phyloP scores from a whole-genome alignment of 1,140 invertebrate genomes.

The Macrobrachium rosenbergii region DNA sequence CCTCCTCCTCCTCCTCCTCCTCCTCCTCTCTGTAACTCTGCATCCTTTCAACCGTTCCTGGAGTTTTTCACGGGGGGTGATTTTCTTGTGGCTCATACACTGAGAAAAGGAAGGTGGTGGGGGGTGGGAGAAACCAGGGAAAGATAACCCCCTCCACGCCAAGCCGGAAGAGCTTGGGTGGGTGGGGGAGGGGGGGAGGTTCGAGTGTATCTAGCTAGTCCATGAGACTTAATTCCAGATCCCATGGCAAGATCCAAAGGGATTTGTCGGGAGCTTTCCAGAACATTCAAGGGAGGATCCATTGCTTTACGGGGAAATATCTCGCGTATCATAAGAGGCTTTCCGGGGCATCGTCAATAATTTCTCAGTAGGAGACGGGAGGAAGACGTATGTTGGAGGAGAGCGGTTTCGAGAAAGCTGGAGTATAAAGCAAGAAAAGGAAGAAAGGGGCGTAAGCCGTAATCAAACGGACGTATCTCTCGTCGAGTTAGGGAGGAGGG shows the following conservation, averaged over 20 bases:
- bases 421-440: not conserved
- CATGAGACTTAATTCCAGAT: conserved; percentile 39
- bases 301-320: conserved; percentile 53
- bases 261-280: conserved; percentile 50
- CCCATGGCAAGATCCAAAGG: conserved; percentile 45
- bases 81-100: too few relatives aligned
- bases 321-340: conserved; percentile 56
- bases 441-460: not conserved
- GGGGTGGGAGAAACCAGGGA: too few relatives aligned
- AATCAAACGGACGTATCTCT: too few relatives aligned
- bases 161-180: not conserved
- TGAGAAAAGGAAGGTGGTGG: too few relatives aligned
- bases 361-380: not conserved
- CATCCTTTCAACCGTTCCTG: too few relatives aligned
- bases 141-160: too few relatives aligned
- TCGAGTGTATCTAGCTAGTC: conserved; percentile 17
- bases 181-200: conserved; percentile 6
- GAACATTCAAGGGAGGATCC: conserved; percentile 45
- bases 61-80: too few relatives aligned
- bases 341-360: not conserved
- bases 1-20: too few relatives aligned
- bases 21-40: too few relatives aligned
- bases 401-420: not conserved
- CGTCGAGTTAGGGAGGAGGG: too few relatives aligned
- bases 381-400: not conserved